Percentiles rank a stretch among this genome's conserved stretches.
Conservation (phyloP, 2,797 vertebrate species). For the Alca torda region DNA sequence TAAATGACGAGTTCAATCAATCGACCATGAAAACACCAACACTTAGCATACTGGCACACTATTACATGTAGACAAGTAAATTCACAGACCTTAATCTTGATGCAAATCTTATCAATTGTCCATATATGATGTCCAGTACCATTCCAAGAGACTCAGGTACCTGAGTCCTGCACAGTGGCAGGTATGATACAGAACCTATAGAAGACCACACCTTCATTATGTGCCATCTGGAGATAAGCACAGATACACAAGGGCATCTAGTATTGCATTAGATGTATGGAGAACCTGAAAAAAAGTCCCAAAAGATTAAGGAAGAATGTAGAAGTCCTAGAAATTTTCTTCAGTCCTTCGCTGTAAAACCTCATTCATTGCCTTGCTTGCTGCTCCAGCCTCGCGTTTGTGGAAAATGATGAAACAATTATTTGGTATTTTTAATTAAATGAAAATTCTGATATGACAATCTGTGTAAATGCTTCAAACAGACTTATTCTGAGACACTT, state of each 20-base stretch:
- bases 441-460: background rate
- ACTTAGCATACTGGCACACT: background rate
- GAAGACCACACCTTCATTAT: background rate
- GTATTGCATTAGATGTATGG: background rate
- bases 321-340: background rate
- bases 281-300: background rate
- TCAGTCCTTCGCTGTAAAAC: background rate
- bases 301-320: background rate
- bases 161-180: background rate
- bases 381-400: background rate
- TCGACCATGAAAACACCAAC: background rate
- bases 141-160: background rate
- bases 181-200: background rate
- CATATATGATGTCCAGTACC: background rate
- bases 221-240: background rate
- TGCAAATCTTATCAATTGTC: background rate
- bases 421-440: slow-evolving; percentile 1
- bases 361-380: background rate
- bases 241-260: background rate
- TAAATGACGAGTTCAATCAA: background rate
- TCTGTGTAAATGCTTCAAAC: slow-evolving; percentile 22
- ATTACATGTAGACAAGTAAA: background rate
- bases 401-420: background rate
- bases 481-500: slow-evolving; percentile 39
- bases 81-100: background rate